Conservation (phyloP, 2,797 vertebrate genomes). For the Vireo griseus region DNA sequence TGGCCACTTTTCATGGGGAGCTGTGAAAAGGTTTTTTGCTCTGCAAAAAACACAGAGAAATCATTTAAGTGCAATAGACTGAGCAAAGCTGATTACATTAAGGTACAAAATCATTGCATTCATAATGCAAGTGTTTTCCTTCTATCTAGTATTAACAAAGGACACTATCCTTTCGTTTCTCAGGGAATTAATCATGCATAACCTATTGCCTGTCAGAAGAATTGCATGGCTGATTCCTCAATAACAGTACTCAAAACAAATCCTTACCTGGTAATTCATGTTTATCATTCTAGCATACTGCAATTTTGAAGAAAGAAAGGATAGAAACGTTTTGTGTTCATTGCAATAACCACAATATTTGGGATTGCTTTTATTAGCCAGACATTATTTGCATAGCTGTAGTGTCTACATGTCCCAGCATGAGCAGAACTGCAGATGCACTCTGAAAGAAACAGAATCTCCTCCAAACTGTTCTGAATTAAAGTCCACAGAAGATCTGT, state of each 20-base stretch:
- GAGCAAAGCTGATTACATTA: slow-evolving; percentile 12
- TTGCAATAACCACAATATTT: background rate
- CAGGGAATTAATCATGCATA: background rate
- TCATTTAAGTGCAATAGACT: slow-evolving; percentile 5
- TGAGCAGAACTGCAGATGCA: background rate
- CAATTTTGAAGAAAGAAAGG: background rate
- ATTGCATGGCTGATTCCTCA: background rate
- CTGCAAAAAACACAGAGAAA: background rate
- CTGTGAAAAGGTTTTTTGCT: background rate
- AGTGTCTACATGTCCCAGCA: background rate
- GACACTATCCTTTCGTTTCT: background rate
- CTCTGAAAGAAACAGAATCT: background rate
- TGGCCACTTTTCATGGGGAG: background rate
- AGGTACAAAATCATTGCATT: background rate
- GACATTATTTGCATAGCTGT: background rate
- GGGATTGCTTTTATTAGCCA: background rate
- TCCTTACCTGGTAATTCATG: background rate
- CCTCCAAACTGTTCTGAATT: background rate
- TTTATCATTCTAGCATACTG: background rate
- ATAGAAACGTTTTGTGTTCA: background rate
- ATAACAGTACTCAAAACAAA: background rate
- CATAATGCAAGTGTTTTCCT: slow-evolving; percentile 25
- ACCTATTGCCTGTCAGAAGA: background rate
- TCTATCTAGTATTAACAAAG: background rate
- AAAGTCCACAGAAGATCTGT: background rate